Evolutionary conservation across 2,113 vertebrate species (phyloP).

Genomic region (Plectropomus leopardus): DNA sequence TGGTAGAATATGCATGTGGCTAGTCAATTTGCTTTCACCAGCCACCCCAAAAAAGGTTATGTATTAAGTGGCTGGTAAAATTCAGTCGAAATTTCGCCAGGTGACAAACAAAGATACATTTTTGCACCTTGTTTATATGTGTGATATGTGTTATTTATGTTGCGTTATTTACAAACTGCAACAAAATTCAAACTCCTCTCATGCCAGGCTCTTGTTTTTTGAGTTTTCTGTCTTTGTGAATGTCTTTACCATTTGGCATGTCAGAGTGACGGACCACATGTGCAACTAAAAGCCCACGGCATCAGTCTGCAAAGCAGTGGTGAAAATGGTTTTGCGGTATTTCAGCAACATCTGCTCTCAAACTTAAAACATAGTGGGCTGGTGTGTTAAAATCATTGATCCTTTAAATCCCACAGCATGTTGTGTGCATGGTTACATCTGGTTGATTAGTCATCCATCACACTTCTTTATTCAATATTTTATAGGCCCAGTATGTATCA

Average conservation of each 20-base stretch:
- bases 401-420: constrained; percentile 32
- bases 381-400: constrained; percentile 57
- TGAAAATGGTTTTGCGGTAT: neutral
- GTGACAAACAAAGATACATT: too few species aligned
- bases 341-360: constrained; percentile 46
- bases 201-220: neutral
- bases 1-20: too few species aligned
- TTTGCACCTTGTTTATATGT: too few species aligned
- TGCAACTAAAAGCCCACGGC: neutral
- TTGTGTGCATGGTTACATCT: constrained; percentile 41
- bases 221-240: neutral
- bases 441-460: constrained; percentile 46
- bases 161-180: too few species aligned
- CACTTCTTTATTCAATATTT: constrained; percentile 49
- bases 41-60: too few species aligned
- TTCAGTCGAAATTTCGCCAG: too few species aligned
- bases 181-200: neutral
- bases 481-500: constrained; percentile 9
- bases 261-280: constrained; percentile 5
- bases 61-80: too few species aligned
- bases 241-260: neutral
- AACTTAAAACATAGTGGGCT: constrained; percentile 19
- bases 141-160: too few species aligned
- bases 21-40: too few species aligned
- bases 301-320: neutral